Evolutionary conservation across 2,797 vertebrate species (phyloP), one percentile per base, ranked within the genome.

Genomic region (Rhynchonycteris naso): DNA sequence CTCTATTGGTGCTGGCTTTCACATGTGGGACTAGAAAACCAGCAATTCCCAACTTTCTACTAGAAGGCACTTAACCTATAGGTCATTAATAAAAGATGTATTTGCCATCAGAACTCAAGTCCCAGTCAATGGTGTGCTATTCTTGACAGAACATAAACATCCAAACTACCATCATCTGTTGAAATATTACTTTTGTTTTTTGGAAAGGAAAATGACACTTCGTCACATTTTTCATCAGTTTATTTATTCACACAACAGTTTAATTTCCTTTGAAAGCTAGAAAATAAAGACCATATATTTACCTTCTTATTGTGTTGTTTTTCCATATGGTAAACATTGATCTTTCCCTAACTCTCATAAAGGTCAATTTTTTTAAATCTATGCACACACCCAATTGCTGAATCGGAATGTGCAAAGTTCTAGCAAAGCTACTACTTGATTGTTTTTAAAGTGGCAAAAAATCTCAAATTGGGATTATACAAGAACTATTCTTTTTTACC

Each of bases 151-250:
- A 58, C 16, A 59, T 21, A 58, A 83, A 61, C 3, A 76, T 15
- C 33, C 11, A 76, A 76, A 74, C 68, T 61, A 87, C 52, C n/a
- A 12, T 11, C 22, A 30, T 56, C 47, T 19, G 9, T 15, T 22
- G 43, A 89, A 82, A 63, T n/a, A 71, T 13, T 43, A 43, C 22
- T 38, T n/a, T 22, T 91, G 28, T 38, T 65, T 76, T 93, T n/a
- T 81, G 84, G 71, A 97, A 97, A 98, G 96, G 65, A 98, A 97
- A 96, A 93, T 94, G 94, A 96, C 86, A 98, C 97, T 96, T 95
- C 1, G 35, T 81, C 65, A 90, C 79, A 69, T 82, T 95, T 98
- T 98, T 94, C 68, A 97, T 97, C 13, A 58, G 65, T 98, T 98
- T 97, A 98, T 98, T 98, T 97, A 98, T 95, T 94, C 96, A 97